Conservation (phyloP, 2,888 invertebrate genomes). For the Argyra leucocephala region DNA sequence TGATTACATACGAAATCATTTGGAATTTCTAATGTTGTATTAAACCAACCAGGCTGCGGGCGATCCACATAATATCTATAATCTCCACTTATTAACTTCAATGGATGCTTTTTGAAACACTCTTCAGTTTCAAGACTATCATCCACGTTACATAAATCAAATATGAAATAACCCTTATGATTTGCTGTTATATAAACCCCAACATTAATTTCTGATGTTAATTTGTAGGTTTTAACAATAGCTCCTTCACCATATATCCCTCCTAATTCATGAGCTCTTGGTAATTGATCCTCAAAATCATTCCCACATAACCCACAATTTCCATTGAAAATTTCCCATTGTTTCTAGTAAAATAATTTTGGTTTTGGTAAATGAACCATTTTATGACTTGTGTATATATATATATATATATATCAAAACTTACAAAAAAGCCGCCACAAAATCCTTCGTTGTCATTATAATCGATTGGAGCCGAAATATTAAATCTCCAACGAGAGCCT, state of each 20-base stretch:
- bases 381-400: not conserved
- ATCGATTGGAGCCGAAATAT: slow-evolving; percentile 44
- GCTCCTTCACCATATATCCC: slow-evolving; percentile 47
- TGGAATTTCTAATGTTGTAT: slow-evolving; percentile 35
- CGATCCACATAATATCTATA: slow-evolving; percentile 21
- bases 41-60: slow-evolving; percentile 22
- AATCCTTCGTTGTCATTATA: slow-evolving; percentile 47
- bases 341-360: slow-evolving; percentile 29
- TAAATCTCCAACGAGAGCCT: slow-evolving; percentile 48
- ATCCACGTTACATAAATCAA: slow-evolving; percentile 46
- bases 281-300: slow-evolving; percentile 39
- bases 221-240: slow-evolving; percentile 42
- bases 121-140: slow-evolving; percentile 41
- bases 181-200: slow-evolving; percentile 43
- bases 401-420: no score
- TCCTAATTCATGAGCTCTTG: slow-evolving; percentile 48
- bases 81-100: slow-evolving; percentile 29
- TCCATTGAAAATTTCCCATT: slow-evolving; percentile 43
- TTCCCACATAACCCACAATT: slow-evolving; percentile 52
- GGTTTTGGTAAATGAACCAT: not conserved
- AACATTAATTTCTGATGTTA: slow-evolving; percentile 33
- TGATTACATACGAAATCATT: slow-evolving; percentile 39
- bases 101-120: slow-evolving; percentile 41
- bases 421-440: slow-evolving; percentile 48
- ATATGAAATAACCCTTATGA: slow-evolving; percentile 46